phyloP scores from a whole-genome alignment of 2,797 vertebrate genomes.

The Gymnocypris eckloni region DNA sequence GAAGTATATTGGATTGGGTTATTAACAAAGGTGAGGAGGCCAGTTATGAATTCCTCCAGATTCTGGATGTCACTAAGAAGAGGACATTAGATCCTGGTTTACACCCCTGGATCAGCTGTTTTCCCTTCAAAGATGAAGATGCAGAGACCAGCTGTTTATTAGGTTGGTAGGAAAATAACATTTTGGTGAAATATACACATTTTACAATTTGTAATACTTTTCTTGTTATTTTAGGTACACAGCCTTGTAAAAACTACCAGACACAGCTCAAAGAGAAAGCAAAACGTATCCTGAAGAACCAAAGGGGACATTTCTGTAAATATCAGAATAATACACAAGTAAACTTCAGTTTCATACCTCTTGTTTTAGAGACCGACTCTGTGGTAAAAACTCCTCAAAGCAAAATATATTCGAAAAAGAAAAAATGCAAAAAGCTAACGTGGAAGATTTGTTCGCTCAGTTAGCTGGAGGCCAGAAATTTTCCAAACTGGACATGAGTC shows the following conservation, averaged over 20 bases:
- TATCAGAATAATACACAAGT: neutral
- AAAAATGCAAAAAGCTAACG: slow-evolving; percentile 21
- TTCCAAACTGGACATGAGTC: too few species aligned
- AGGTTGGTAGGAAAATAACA: neutral
- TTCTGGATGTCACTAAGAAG: slow-evolving; percentile 6
- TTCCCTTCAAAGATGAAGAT: neutral
- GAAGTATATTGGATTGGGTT: slow-evolving; percentile 19
- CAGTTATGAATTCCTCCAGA: slow-evolving; percentile 42
- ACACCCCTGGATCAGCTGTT: slow-evolving; percentile 25
- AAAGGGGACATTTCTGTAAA: neutral
- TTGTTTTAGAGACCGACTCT: slow-evolving; percentile 47
- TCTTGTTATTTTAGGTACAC: slow-evolving; percentile 34
- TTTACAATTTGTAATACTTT: neutral
- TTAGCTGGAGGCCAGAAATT: too few species aligned
- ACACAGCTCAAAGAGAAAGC: neutral
- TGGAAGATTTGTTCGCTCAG: too few species aligned
- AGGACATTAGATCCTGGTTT: slow-evolving; percentile 1
- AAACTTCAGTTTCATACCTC: neutral
- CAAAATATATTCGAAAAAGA: slow-evolving; percentile 32
- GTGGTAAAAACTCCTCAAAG: neutral
- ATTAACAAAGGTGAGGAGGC: neutral
- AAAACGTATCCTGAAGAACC: neutral
- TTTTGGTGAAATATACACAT: too few species aligned
- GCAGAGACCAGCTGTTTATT: neutral
- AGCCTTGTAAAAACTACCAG: slow-evolving; percentile 18